A percentile compares a stretch with the other conserved stretches of the same genome.
phyloP scores from a whole-genome alignment of 1,140 invertebrate genomes.

The Aphelinus atriplicis region DNA sequence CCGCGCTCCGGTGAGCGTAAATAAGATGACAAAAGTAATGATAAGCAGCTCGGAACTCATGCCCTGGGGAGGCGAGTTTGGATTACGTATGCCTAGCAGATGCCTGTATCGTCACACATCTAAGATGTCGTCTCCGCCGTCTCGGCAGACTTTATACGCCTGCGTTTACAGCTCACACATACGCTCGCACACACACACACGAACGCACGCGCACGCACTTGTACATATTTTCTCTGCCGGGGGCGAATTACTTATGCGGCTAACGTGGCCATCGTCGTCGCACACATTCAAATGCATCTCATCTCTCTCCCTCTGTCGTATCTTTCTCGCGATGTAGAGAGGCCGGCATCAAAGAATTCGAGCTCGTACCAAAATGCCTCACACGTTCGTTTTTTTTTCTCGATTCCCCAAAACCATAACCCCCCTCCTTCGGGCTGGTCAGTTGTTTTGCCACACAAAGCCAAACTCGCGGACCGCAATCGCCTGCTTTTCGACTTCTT shows the following conservation, averaged over 20 bases:
- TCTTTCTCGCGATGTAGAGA: too few species aligned
- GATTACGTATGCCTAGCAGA: background rate
- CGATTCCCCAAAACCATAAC: too few species aligned
- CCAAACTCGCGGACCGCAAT: too few species aligned
- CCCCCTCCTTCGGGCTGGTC: too few species aligned
- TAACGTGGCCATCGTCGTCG: background rate
- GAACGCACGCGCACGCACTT: background rate
- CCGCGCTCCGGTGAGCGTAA: background rate
- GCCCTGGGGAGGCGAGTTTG: background rate
- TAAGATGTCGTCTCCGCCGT: background rate
- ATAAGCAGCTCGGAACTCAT: background rate
- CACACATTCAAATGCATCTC: slow-evolving; percentile 20
- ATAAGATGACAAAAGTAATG: background rate
- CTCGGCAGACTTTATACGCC: too few species aligned
- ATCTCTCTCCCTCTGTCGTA: too few species aligned
- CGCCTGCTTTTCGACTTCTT: too few species aligned
- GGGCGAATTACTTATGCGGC: slow-evolving; percentile 27
- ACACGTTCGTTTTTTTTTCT: background rate
- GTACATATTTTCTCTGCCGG: background rate
- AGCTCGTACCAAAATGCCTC: slow-evolving; percentile 2
- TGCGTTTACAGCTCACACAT: background rate
- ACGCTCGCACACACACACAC: background rate
- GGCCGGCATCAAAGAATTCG: slow-evolving; percentile 16
- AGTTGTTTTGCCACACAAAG: too few species aligned
- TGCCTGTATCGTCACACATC: background rate